Base-by-base conservation (phyloP, 2,113 vertebrate species). In the Ciconia boyciana region DNA sequence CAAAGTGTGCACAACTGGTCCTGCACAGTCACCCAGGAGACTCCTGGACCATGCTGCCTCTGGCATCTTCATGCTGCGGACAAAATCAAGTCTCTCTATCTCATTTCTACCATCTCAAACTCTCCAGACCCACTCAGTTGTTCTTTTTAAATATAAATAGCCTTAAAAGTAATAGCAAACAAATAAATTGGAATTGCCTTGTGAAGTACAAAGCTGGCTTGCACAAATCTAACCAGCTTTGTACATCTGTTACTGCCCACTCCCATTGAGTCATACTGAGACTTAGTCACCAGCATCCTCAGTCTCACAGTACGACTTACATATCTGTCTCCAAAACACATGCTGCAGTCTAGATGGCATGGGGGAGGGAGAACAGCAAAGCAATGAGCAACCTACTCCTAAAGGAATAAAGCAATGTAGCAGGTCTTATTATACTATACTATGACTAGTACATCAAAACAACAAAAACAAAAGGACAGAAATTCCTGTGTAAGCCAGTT, bases 221-320 rank as follows among this genome's bases (percentile, higher is more conserved):
- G 87, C 86, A 90, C 65, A 83, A 80, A 94, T 65, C 52, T 64
- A 87, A 87, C 91, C 81, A 85, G 84, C 84, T 89, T 83, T 72
- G 75, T 96, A 71, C 98, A 98, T 98, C 97, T 98, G 97, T 96
- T 96, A 24, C 98, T 96, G 84, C 98, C 98, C 92, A 97, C 98
- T 97, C 95, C 29, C 88, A 93, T 78, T 97, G 98, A 98, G 93
- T 98, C 98, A 98, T 81, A 46, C 72, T 0, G 28, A 95, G 89
- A 36, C 92, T 94, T 92, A 94, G 92, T 97, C 95, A 94, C 92
- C 87, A 91, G 89, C 66, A 96, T 91, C 87, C 13, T 94, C 85
- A 93, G 95, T 94, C 97, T 96, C 84, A 87, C 95, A 89, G 94
- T 54, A 12, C 15, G 18, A 82, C 92, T 95, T 85, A 39, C 3